Base-by-base conservation (phyloP, 2,888 invertebrate species). In the Cryptosula pallasiana region DNA sequence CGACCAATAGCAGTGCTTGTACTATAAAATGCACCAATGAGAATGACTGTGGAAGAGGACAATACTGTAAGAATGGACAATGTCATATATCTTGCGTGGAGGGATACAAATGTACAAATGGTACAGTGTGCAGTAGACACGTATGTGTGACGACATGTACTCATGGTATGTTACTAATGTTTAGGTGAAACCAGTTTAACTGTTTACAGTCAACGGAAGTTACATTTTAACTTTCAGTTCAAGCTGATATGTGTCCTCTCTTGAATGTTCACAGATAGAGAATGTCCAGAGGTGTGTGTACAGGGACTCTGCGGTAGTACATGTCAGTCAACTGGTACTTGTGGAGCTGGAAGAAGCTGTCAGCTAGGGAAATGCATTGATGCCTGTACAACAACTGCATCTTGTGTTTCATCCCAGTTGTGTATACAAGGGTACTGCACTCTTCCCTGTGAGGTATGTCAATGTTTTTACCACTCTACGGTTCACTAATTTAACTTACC, bases 21-120 rank as follows among this genome's bases (percentile, higher is more conserved):
- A 13, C 45, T 45, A 45, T 45, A 5, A 45, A 20, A 45, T 45
- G 45, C 45, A 45, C 45, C 45, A 45, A 45, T 45, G 9, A 45
- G 9, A 45, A 20, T n/a, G 13, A 29, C 5, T 63, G 63, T 63
- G 63, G 5, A 1, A 9, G 27, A 32, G 63, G 32, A 13, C 63
- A 63, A n/a, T 63, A 63, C 63, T 63, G 63, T n/a, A 32, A 25
- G 3, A 34, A 32, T n/a, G 63, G 63, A 13, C 25, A 63, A 32
- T 63, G 63, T 34, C 63, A 13, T 45, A 5, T 45, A 20, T 45
- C 45, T 45, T 45, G 45, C 20, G 20, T 45, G 9, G 45, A 45
- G 20, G 45, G 45, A 45, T 45, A 45, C 20, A 20, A 45, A 45
- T 45, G 45, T 45, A 20, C 45, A 20, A 20, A 45, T 5, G 45